These are phyloP conservation scores for Pammene aurita DNA, from an alignment of 2,888 invertebrate species.

Conservation along the genomic window DNA sequence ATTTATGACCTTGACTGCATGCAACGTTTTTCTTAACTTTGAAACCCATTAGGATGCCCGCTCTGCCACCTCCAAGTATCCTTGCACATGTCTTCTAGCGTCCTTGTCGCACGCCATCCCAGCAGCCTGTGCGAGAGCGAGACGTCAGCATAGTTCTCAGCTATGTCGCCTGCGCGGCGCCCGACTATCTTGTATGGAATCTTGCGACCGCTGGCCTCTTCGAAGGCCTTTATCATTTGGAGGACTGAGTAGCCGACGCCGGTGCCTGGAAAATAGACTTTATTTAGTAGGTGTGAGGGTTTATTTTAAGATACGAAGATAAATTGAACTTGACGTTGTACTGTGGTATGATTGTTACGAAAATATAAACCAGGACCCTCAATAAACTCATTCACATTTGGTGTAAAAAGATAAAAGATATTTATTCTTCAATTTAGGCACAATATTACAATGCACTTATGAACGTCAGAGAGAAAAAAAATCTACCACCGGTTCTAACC, in stretches of 20 bases:
- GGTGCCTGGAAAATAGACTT: slow-evolving; percentile 74
- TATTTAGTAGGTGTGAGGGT: not conserved
- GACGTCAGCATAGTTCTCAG: slow-evolving; percentile 92
- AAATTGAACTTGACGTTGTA: too few relatives aligned
- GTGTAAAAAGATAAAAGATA: too few relatives aligned
- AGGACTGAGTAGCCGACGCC: slow-evolving; percentile 94
- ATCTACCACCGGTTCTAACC: too few relatives aligned
- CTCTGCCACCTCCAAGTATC: slow-evolving; percentile 96
- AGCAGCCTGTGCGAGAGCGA: slow-evolving; percentile 88
- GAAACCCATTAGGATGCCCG: slow-evolving; percentile 90
- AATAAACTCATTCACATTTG: too few relatives aligned
- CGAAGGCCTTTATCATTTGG: slow-evolving; percentile 92
- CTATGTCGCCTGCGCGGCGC: slow-evolving; percentile 93
- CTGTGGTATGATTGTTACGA: too few relatives aligned
- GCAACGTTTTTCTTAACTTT: slow-evolving; percentile 37
- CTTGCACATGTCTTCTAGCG: slow-evolving; percentile 91
- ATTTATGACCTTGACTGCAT: too few relatives aligned
- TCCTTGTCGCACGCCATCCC: slow-evolving; percentile 91
- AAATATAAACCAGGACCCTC: too few relatives aligned
- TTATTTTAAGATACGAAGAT: not conserved
- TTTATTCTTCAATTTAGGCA: too few relatives aligned
- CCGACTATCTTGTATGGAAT: slow-evolving; percentile 88
- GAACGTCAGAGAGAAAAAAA: too few relatives aligned
- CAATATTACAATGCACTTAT: too few relatives aligned
- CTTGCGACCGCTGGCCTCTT: slow-evolving; percentile 87